Percentiles rank a stretch among this genome's conserved stretches.
Conservation (phyloP, 2,797 vertebrate genomes). For the Gymnocypris eckloni region DNA sequence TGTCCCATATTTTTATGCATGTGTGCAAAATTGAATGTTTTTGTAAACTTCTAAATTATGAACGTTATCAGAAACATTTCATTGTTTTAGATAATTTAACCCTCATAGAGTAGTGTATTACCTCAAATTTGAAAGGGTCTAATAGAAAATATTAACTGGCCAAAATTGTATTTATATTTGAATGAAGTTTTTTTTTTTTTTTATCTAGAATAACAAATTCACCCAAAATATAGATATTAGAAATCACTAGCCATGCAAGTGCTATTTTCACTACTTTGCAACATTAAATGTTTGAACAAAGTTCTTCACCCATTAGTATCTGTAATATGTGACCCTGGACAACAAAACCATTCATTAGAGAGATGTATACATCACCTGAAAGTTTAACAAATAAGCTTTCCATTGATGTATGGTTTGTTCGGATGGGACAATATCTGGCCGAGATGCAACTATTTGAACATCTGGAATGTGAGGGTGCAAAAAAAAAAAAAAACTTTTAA, state of each 20-base stretch:
- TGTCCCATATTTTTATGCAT: slow-evolving; percentile 70
- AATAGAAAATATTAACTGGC: slow-evolving; percentile 63
- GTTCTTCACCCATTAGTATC: background rate
- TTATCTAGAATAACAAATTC: background rate
- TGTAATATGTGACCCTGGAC: background rate
- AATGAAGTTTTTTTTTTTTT: background rate
- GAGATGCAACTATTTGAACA: too few relatives aligned
- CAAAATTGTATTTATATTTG: slow-evolving; percentile 61
- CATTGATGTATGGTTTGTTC: too few relatives aligned
- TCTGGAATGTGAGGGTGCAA: too few relatives aligned
- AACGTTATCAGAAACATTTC: slow-evolving; percentile 54
- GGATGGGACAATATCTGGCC: too few relatives aligned
- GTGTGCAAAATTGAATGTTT: slow-evolving; percentile 71
- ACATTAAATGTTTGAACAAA: background rate
- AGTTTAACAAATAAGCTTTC: too few relatives aligned
- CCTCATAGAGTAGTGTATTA: slow-evolving; percentile 66
- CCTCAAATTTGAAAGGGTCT: slow-evolving; percentile 80
- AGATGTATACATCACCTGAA: too few relatives aligned
- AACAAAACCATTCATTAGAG: too few relatives aligned
- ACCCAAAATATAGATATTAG: background rate
- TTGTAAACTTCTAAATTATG: slow-evolving; percentile 73
- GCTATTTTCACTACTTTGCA: background rate
- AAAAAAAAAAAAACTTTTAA: too few relatives aligned
- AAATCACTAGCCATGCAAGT: background rate
- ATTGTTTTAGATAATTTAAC: slow-evolving; percentile 2